Evolutionary conservation across 2,888 invertebrate species (phyloP), one percentile per base, ranked within the genome.

Genomic region (Tachina grossa): DNA sequence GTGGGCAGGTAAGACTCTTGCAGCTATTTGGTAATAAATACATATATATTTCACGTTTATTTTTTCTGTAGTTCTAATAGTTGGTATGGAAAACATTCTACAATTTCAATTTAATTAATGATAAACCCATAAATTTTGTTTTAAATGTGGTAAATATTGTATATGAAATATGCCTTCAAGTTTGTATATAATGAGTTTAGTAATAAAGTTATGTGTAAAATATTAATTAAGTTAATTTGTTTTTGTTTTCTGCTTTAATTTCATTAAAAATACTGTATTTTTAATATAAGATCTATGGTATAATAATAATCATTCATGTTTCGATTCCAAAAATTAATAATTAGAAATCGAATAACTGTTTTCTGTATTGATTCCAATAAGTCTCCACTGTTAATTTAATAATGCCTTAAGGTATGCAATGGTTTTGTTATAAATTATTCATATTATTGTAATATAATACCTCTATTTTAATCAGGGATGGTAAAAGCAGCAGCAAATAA

Each of bases 351-450:
- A 31, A 31, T 1, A 31, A 31, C 31, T 6, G 31, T 31, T 31
- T 31, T 31, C 31, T 31, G 6, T 31, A 31, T 31, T 6, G 6
- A 31, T 31, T 31, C 31, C 31, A 31, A 31, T 31, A 31, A 6
- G 43, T 45, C 59, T 59, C 39, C 31, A 68, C 68, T 53, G 75
- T 71, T 16, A 31, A 14, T 77, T 61, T 55, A 11, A 19, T 47
- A 31, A 16, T n/a, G 57, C 83, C 83, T 53, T 13, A 77, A 83
- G n/a, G 53, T 83, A 83, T 65, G 65, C 72, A 43, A 63, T 14
- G 1, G 14, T n/a, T 45, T 11, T 45, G 41, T 57, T n/a, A 3
- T 8, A n/a, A 43, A 53, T 22, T 53, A 53, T 10, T 1, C 19
- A 11, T 16, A 13, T 16, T 1, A 47, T n/a, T 59, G 5, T 31